Evolutionary conservation across 2,888 invertebrate species (phyloP), one percentile per base, ranked within the genome.

Genomic region (Drosophila flavopinicola): DNA sequence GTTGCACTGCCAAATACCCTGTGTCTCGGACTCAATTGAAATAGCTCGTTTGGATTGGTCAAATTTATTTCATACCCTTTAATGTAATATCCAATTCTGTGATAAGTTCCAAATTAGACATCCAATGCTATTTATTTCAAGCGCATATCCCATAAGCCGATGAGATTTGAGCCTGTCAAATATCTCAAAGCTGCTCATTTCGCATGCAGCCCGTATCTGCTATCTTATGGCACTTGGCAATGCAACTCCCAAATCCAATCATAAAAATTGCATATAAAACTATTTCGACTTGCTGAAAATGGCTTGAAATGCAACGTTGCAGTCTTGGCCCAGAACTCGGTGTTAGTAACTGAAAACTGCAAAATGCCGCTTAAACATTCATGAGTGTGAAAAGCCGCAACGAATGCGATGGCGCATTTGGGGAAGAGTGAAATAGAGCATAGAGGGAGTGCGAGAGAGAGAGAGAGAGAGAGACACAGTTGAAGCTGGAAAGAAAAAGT

Each of bases 261-360:
- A 83, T 85, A 67, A 83, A 83, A 85, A 78, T 86, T 83, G 88
- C 86, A 83, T 79, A 71, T 74, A 71, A 66, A 83, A 87, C 65
- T 79, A 87, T 84, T 79, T 67, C 53, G 59, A 76, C 57, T 87
- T 75, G 79, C 74, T 54, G 59, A 52, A 68, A 59, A 75, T 63
- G 58, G 53, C 30, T 23, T 39, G 39, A 52, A 58, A 48, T 41
- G 69, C 57, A 57, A 35, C 68, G 49, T 45, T 35, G 39, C 54
- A 41, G 58, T 47, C 58, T 64, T 65, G 39, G 56, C 3, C 72
- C 63, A 58, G 79, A 71, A 78, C 67, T 67, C 54, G 65, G 68
- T 68, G 71, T 75, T 84, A 77, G 78, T 70, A 30, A 64, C 78
- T 73, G 75, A 75, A 68, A 78, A 83, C 73, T 75, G 83, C 75